Evolutionary conservation across 2,113 vertebrate species (phyloP).

Genomic region (Oreocharis arfaki): DNA sequence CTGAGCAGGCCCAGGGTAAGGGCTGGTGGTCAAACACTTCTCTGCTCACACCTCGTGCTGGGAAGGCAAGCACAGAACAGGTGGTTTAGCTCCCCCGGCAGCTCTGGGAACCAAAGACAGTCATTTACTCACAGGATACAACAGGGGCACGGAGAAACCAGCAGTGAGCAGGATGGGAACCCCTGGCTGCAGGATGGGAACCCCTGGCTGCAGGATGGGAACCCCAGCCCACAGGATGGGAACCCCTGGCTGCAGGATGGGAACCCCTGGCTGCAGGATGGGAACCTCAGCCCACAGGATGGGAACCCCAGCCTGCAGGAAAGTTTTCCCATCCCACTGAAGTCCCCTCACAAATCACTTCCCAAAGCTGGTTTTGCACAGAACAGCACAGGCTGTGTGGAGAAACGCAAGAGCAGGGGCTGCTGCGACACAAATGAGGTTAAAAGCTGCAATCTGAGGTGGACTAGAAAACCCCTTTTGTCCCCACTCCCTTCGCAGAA

Average conservation of each 20-base stretch:
- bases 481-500: not conserved
- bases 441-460: not conserved
- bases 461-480: not conserved
- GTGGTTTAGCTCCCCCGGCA: not conserved
- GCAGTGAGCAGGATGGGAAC: accelerated
- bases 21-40: accelerated
- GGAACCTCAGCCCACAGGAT: no score
- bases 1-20: not conserved
- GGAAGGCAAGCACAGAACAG: not conserved
- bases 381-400: accelerated
- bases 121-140: not conserved
- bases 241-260: accelerated
- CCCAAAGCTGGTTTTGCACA: not conserved
- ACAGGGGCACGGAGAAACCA: not conserved
- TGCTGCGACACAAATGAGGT: not conserved
- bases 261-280: no score
- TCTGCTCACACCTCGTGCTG: not conserved
- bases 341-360: not conserved
- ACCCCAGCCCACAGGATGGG: not conserved
- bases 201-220: accelerated
- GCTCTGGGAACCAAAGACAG: not conserved
- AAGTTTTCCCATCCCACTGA: not conserved
- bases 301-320: not conserved
- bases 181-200: not conserved
- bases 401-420: not conserved